Base-by-base conservation (phyloP, 2,113 vertebrate species). In the Phocoena phocoena region DNA sequence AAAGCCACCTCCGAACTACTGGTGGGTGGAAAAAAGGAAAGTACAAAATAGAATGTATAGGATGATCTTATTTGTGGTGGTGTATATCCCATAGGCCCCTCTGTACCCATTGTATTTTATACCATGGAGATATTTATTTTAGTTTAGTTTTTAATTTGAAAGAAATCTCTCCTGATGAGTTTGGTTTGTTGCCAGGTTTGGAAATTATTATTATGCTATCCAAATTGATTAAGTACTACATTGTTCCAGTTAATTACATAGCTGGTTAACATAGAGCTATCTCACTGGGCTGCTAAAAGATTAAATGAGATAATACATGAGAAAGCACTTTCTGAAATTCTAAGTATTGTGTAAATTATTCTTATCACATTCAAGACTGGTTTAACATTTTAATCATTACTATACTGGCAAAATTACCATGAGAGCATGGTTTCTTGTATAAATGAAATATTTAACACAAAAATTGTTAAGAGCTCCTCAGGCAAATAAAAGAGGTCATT, bases 301-400 rank as follows among this genome's bases (percentile, higher is more conserved):
- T 89, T 93, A 94, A 73, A 77, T 87, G 13, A 97, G 58, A 87
- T 71, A 96, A 79, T 68, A 85, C 10, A 58, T 36, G 25, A 94
- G n/a, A 67, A 91, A 92, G 5, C 4, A 44, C 36, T 76, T 67
- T 79, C 47, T 55, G 58, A 85, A 95, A 85, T 44, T 58, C 21
- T 71, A 79, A 92, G 9, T 23, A 92, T 20, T 50, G 21, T 81
- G 2, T 68, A 91, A 88, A 91, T 95, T 82, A 88, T 60, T 90
- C 10, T 76, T 80, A n/a, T 41, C 53, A 89, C 9, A 87, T 44
- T 93, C 58, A 89, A 80, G 9, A 88, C 11, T 67, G 80, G 23
- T 53, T 44, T 50, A 88, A 63, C 17, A 60, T 93, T 58, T 83
- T 91, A 53, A 91, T 70, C 12, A 79, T 2, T 70, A 65, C 4